Evolutionary conservation across 2,888 invertebrate genomes (phyloP), one percentile per base, ranked within the genome.

Genomic region (Exephanes ischioxanthus): DNA sequence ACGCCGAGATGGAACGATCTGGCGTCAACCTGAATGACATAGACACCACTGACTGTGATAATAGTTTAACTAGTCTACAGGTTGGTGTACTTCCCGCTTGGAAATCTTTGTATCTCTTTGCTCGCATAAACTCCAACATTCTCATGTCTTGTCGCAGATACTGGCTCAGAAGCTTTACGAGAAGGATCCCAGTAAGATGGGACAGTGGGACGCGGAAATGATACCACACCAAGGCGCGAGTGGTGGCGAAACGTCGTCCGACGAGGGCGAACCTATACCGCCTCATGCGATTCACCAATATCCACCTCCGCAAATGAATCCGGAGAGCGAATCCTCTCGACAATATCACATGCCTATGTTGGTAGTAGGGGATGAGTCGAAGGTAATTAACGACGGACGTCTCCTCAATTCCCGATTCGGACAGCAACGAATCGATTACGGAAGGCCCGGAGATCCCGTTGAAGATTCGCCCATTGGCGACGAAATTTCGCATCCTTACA

Each of bases 11-110:
- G 92, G 99, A 98, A 94, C 95, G 98, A 70, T 97, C 97, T 58
- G 98, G 97, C 87, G 96, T 97, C 86, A 97, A 98, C 94, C 95
- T 99, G 88, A 98, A 98, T 84, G 98, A 99, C 93, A 98, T 99
- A 91, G 99, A 99, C 93, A 99, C 99, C 2, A 97, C 98, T 73
- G 99, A 99, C 94, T 99, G 99, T 95, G 98, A 98, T 93, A 98
- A 98, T 95, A 98, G 99, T 85, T 95, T 99, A 88, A 97, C 97
- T 91, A 98, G 98, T 94, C 95, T 99, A 88, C 96, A 96, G 95
- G 96, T 96, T 91, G 87, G 89, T 88, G 72, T 16, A 58, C 7
- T 19, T 14, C 9, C 0, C 14, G 53, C 11, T 9, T 30, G 22
- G 67, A 78, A 68, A 55, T 53, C 7, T 14, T 41, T 22, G 16